Percentiles rank a stretch among this genome's conserved stretches.
phyloP scores from a whole-genome alignment of 2,113 vertebrate genomes.

The Pachycephala philippinensis region DNA sequence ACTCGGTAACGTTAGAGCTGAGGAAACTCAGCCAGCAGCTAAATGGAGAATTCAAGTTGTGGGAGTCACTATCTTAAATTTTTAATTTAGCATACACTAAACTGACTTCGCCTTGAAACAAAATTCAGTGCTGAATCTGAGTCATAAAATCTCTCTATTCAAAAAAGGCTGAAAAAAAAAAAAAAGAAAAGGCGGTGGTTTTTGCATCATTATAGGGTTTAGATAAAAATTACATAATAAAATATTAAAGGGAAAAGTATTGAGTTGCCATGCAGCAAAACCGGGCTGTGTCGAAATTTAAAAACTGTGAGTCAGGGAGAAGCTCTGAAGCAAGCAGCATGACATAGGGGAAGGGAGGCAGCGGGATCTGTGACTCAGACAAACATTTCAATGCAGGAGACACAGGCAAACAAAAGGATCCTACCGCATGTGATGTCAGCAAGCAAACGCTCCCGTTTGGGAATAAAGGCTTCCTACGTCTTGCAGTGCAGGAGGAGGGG shows the following conservation, averaged over 20 bases:
- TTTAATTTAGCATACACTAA: conserved; percentile 40
- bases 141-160: neutral
- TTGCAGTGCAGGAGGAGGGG: conserved; percentile 1
- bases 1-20: neutral
- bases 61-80: conserved; percentile 47
- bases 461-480: conserved; percentile 59
- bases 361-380: conserved; percentile 56
- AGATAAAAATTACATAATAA: conserved; percentile 19
- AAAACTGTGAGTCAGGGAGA: conserved; percentile 44
- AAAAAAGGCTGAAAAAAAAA: neutral
- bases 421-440: conserved; percentile 64
- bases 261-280: conserved; percentile 19
- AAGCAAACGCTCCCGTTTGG: conserved; percentile 46
- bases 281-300: conserved; percentile 5
- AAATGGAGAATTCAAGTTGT: conserved; percentile 46
- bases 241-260: conserved; percentile 17
- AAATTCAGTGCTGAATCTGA: conserved; percentile 11
- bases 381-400: conserved; percentile 59
- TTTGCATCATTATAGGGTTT: neutral
- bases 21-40: conserved; percentile 39
- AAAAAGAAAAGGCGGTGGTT: neutral
- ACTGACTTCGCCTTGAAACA: conserved; percentile 15
- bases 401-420: conserved; percentile 63
- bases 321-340: conserved; percentile 37
- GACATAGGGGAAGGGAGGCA: conserved; percentile 18